Base-by-base conservation (phyloP, 1,140 invertebrate species). In the Oryctes rhinoceros region DNA sequence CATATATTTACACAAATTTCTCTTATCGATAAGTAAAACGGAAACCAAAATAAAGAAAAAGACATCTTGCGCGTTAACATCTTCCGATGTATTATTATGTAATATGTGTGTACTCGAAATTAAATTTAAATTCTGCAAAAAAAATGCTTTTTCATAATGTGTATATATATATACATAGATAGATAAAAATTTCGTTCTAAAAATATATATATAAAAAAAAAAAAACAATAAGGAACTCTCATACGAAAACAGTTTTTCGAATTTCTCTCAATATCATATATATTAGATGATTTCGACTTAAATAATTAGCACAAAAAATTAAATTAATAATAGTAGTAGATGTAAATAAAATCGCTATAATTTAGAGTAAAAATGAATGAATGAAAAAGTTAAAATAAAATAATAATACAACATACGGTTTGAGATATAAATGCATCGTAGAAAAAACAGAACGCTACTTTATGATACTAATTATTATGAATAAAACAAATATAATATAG, bases 401-500 rank as follows among this genome's bases (percentile, higher is more conserved):
- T 10, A 59, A 59, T 59, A 59, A 59, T 59, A 59, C 53, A 59
- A 59, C 18, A 15, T 59, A 18, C n/a, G 53, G 18, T 59, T 18
- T 59, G 53, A 59, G 11, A 71, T 24, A 71, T 71, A 71, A 35
- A 71, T 71, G 20, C 65, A 35, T 30, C 11, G 65, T 71, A 71
- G 13, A 71, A 71, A 35, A 44, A 44, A 44, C 39, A 44, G 9
- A 44, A 71, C 13, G 48, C 30, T 76, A 44, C 39, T 44, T 44
- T 44, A 76, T 59, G 47, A 76, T 47, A 18, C 7, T 48, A 48
- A 47, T 30, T 53, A 78, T 53, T 44, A 78, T 48, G 39, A 24
- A 78, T 18, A 59, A 78, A 53, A 59, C 30, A 47, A 48, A 76
- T 78, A 78, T n/a, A n/a, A n/a, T 44, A 78, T 78, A 78, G 35